Percentiles rank a stretch among this genome's conserved stretches.
phyloP scores from a whole-genome alignment of 1,140 invertebrate genomes.

The Lerema accius region DNA sequence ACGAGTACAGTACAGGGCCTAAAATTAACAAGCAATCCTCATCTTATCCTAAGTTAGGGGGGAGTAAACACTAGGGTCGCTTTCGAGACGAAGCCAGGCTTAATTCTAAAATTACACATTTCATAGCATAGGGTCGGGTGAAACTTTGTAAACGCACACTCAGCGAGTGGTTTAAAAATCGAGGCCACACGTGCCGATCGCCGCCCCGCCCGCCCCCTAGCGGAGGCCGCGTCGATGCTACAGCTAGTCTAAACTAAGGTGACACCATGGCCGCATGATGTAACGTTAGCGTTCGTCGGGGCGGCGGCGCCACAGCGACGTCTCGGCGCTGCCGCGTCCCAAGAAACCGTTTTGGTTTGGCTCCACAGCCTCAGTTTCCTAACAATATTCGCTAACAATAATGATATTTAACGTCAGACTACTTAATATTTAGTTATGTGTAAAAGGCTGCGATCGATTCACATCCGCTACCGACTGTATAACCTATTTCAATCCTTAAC shows the following conservation, averaged over 20 bases:
- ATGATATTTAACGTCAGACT: conserved; percentile 17
- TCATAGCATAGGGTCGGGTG: conserved; percentile 71
- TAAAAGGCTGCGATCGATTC: conserved; percentile 9
- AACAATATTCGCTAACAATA: conserved; percentile 59
- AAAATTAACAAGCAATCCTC: conserved; percentile 63
- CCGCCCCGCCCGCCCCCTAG: conserved; percentile 40
- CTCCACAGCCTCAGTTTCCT: conserved; percentile 64
- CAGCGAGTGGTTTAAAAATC: conserved; percentile 64
- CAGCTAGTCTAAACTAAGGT: conserved; percentile 59
- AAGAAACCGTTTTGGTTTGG: conserved; percentile 64
- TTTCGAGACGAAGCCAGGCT: conserved; percentile 37
- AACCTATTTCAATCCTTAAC: conserved; percentile 12
- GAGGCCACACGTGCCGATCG: conserved; percentile 68
- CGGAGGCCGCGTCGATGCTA: conserved; percentile 49
- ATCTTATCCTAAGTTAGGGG: conserved; percentile 44
- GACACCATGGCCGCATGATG: conserved; percentile 80
- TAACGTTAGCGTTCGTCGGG: conserved; percentile 58
- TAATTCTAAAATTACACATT: conserved; percentile 74
- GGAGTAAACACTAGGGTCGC: conserved; percentile 35
- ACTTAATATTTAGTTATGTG: conserved; percentile 1
- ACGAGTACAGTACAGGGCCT: conserved; percentile 46
- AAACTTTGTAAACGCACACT: conserved; percentile 51
- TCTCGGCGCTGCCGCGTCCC: no score
- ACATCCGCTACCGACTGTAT: not conserved
- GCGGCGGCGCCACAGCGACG: conserved; percentile 45